phyloP scores from a whole-genome alignment of 2,797 vertebrate species.

The Manis javanica region DNA sequence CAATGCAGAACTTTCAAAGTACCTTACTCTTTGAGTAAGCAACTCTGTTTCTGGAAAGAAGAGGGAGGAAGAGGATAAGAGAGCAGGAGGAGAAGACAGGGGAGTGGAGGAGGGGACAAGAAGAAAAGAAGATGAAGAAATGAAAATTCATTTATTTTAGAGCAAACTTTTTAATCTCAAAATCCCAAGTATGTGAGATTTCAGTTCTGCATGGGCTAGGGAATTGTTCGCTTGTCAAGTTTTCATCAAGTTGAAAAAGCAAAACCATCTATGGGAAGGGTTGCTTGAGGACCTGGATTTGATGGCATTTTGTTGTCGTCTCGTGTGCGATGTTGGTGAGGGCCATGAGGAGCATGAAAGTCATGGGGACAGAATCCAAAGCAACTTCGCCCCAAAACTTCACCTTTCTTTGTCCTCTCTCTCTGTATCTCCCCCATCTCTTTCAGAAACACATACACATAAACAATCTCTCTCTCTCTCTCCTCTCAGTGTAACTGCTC shows the following conservation, averaged over 20 bases:
- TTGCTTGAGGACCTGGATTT: constrained; percentile 55
- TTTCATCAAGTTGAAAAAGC: constrained; percentile 79
- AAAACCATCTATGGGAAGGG: constrained; percentile 78
- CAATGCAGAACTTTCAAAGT: constrained; percentile 45
- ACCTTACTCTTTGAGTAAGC: constrained; percentile 58
- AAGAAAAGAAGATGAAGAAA: constrained; percentile 51
- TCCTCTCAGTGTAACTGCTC: constrained; percentile 37
- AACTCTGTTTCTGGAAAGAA: not conserved
- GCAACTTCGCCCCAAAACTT: constrained; percentile 72
- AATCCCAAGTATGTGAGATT: constrained; percentile 63
- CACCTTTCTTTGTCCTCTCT: not conserved
- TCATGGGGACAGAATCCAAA: constrained; percentile 74
- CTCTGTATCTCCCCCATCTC: not conserved
- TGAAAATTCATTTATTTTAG: constrained; percentile 70
- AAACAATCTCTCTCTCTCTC: not conserved
- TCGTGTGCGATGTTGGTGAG: constrained; percentile 72
- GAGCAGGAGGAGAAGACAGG: not conserved
- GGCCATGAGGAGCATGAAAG: constrained; percentile 57
- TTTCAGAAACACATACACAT: not conserved
- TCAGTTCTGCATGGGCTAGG: constrained; percentile 60
- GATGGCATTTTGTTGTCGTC: constrained; percentile 72
- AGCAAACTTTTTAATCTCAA: constrained; percentile 61
- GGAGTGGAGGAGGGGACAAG: not conserved
- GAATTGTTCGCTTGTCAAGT: constrained; percentile 73
- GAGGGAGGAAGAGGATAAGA: not conserved